phyloP scores from a whole-genome alignment of 64 coral and sea anemone genomes.

The Hydrozoanthus tunicans region DNA sequence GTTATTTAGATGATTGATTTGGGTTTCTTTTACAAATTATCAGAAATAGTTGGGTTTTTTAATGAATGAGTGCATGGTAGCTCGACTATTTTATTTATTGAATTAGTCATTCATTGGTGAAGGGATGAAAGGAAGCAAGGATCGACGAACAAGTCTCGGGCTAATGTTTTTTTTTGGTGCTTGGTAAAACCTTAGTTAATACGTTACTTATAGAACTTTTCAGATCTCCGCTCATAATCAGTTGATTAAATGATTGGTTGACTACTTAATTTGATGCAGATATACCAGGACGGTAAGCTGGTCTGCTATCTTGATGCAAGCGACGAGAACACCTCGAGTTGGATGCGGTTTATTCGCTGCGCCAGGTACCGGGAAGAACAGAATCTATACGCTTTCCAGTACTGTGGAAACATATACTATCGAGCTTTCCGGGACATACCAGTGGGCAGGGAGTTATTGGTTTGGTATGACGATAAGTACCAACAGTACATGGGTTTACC shows the following conservation, averaged over 20 bases:
- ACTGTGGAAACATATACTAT: slow-evolving; percentile 69
- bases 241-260: neutral
- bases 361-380: slow-evolving; percentile 60
- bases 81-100: too few relatives aligned
- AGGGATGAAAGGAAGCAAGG: too few relatives aligned
- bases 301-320: slow-evolving; percentile 58
- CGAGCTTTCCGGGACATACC: slow-evolving; percentile 60
- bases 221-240: neutral
- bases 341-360: slow-evolving; percentile 73
- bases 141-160: too few relatives aligned
- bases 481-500: slow-evolving; percentile 64
- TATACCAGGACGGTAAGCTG: slow-evolving; percentile 61
- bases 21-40: neutral
- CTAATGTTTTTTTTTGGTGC: too few relatives aligned
- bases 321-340: slow-evolving; percentile 65
- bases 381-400: slow-evolving; percentile 64
- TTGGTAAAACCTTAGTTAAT: too few relatives aligned
- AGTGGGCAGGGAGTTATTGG: slow-evolving; percentile 50
- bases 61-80: neutral
- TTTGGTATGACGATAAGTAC: slow-evolving; percentile 70
- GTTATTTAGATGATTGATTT: too few relatives aligned
- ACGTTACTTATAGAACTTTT: too few relatives aligned
- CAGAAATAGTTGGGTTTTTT: neutral
- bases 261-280: neutral
- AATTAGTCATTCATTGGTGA: too few relatives aligned